These are phyloP conservation scores for Alca torda DNA, from an alignment of 2,797 vertebrate species.

Conservation along the genomic window DNA sequence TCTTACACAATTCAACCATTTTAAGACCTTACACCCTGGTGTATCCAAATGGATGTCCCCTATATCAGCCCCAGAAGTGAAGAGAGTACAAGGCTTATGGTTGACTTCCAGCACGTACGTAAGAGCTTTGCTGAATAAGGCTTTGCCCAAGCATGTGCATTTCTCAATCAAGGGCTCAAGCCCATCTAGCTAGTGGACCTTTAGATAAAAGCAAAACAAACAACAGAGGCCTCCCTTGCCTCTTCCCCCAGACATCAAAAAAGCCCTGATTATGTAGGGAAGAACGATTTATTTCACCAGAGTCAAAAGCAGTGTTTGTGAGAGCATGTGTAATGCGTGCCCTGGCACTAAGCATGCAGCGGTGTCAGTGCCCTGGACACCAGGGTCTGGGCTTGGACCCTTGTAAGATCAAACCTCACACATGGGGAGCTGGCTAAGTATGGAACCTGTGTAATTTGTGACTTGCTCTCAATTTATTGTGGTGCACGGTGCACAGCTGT, in stretches of 20 bases:
- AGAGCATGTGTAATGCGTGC: accelerated
- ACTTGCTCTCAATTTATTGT: background rate
- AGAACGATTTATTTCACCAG: background rate
- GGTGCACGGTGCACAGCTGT: too few relatives aligned
- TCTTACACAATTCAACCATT: background rate
- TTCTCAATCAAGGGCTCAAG: background rate
- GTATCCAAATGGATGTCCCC: background rate
- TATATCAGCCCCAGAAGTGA: background rate
- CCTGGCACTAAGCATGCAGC: background rate
- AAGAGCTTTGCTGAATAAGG: background rate
- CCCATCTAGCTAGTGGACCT: background rate
- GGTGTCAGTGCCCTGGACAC: background rate
- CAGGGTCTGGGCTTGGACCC: background rate
- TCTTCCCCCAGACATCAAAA: background rate
- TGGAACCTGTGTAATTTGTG: background rate
- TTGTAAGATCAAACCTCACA: background rate
- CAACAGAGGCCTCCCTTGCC: background rate
- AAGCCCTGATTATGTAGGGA: background rate
- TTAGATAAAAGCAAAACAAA: background rate
- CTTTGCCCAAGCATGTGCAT: background rate
- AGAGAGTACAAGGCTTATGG: background rate
- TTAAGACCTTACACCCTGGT: background rate
- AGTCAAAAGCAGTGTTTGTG: background rate
- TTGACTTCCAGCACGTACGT: background rate
- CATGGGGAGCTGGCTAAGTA: background rate